These are phyloP conservation scores for Scylla paramamosain DNA, from an alignment of 1,140 invertebrate species.

Conservation along the genomic window DNA sequence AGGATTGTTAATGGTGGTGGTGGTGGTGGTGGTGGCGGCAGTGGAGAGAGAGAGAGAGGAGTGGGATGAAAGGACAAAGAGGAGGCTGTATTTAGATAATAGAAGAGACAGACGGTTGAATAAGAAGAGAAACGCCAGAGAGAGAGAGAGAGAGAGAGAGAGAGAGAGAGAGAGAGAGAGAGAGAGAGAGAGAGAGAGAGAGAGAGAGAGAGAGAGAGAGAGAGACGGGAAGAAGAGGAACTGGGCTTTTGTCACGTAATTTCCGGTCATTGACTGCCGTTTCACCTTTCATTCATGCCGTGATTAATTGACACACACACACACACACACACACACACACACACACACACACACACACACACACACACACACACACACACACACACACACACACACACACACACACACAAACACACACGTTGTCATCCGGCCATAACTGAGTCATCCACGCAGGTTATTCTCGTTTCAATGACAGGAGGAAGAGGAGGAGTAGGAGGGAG, in stretches of 20 bases:
- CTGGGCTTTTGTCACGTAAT: not conserved
- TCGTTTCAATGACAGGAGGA: too few relatives aligned
- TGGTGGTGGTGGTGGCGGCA: too few relatives aligned
- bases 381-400: slow-evolving; percentile 20
- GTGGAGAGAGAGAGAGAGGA: not conserved
- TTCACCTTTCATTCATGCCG: slow-evolving; percentile 11
- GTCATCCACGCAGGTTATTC: too few relatives aligned
- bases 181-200: slow-evolving; percentile 13
- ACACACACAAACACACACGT: not conserved
- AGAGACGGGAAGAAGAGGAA: not conserved
- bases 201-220: slow-evolving; percentile 7
- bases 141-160: not conserved
- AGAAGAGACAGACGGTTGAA: not conserved
- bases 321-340: not conserved
- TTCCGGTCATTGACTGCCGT: slow-evolving; percentile 4
- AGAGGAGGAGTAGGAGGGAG: too few relatives aligned
- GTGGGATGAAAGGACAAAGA: too few relatives aligned
- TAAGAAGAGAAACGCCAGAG: not conserved
- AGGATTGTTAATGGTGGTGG: too few relatives aligned
- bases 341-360: slow-evolving; percentile 12
- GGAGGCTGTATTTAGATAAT: not conserved
- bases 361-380: slow-evolving; percentile 20
- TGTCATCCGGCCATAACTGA: too few relatives aligned
- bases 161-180: not conserved
- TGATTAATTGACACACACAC: not conserved